phyloP scores from a whole-genome alignment of 2,888 invertebrate species.

The Sisyra terminalis region DNA sequence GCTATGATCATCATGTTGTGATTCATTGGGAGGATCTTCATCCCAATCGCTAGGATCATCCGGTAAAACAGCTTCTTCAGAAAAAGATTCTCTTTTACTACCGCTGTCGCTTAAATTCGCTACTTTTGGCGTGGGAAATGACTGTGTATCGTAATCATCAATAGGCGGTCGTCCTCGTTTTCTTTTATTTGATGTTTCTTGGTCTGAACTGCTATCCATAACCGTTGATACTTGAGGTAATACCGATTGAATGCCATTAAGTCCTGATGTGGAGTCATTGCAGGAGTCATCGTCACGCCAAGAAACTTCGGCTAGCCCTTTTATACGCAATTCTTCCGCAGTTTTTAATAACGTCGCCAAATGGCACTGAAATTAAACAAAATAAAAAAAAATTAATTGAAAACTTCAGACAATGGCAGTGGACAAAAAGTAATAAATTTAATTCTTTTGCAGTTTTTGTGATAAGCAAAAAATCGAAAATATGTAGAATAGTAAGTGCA shows the following conservation, averaged over 20 bases:
- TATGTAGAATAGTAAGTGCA: too few species aligned
- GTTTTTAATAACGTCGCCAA: conserved; percentile 76
- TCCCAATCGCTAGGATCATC: conserved; percentile 8
- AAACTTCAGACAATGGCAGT: too few species aligned
- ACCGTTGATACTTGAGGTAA: conserved; percentile 27
- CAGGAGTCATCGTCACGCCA: conserved; percentile 48
- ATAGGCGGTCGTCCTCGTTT: conserved; percentile 52
- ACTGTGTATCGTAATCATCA: conserved; percentile 36
- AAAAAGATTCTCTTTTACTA: conserved; percentile 9
- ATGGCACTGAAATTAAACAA: conserved; percentile 47
- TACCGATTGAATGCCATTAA: conserved; percentile 19
- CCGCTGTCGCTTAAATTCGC: conserved; percentile 29
- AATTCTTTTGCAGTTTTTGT: too few species aligned
- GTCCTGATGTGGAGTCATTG: conserved; percentile 11
- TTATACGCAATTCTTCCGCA: conserved; percentile 81
- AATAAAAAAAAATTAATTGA: not conserved
- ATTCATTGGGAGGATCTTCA: conserved; percentile 6
- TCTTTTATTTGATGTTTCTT: conserved; percentile 32
- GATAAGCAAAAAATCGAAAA: too few species aligned
- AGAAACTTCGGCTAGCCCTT: conserved; percentile 79
- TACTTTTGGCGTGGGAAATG: conserved; percentile 34
- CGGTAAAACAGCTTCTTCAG: conserved; percentile 6
- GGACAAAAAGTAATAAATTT: too few species aligned
- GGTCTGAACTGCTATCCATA: conserved; percentile 22
- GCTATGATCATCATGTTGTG: conserved; percentile 3